Conservation (phyloP, 2,888 invertebrate species). For the Rhabditophanes sp. region DNA sequence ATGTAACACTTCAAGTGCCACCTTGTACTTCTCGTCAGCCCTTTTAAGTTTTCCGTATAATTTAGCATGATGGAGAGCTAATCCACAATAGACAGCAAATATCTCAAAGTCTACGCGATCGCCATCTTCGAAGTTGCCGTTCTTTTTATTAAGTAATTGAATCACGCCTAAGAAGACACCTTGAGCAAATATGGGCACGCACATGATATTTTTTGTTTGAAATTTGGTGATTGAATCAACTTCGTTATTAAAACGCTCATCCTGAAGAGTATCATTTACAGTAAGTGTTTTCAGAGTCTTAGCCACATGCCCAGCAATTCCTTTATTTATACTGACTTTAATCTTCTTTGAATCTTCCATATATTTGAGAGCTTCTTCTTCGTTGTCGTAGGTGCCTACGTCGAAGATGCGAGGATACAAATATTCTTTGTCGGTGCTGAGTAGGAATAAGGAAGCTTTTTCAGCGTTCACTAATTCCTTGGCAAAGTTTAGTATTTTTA, state of each 20-base stretch:
- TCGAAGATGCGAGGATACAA: slow-evolving; percentile 70
- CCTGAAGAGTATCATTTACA: slow-evolving; percentile 66
- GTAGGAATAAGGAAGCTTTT: slow-evolving; percentile 64
- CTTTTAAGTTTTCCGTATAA: slow-evolving; percentile 65
- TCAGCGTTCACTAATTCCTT: slow-evolving; percentile 67
- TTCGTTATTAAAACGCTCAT: slow-evolving; percentile 47
- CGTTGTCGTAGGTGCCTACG: slow-evolving; percentile 35
- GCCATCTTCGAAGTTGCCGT: slow-evolving; percentile 51
- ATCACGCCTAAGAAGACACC: slow-evolving; percentile 58
- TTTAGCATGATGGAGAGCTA: slow-evolving; percentile 69
- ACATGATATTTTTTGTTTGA: slow-evolving; percentile 59
- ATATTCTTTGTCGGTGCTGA: slow-evolving; percentile 59
- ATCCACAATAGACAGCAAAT: slow-evolving; percentile 68
- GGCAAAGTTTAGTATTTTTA: slow-evolving; percentile 53
- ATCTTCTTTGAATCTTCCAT: slow-evolving; percentile 6
- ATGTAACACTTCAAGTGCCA: slow-evolving; percentile 65
- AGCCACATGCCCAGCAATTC: slow-evolving; percentile 69
- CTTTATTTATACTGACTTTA: slow-evolving; percentile 52
- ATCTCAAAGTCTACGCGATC: slow-evolving; percentile 68
- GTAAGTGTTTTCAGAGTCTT: slow-evolving; percentile 63
- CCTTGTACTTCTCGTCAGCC: slow-evolving; percentile 61
- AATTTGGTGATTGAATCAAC: slow-evolving; percentile 51
- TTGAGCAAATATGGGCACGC: slow-evolving; percentile 69
- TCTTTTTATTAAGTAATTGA: slow-evolving; percentile 62
- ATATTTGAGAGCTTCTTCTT: slow-evolving; percentile 9